These are phyloP conservation scores for Rhamnusium bicolor DNA, from an alignment of 2,888 invertebrate species.

Conservation along the genomic window DNA sequence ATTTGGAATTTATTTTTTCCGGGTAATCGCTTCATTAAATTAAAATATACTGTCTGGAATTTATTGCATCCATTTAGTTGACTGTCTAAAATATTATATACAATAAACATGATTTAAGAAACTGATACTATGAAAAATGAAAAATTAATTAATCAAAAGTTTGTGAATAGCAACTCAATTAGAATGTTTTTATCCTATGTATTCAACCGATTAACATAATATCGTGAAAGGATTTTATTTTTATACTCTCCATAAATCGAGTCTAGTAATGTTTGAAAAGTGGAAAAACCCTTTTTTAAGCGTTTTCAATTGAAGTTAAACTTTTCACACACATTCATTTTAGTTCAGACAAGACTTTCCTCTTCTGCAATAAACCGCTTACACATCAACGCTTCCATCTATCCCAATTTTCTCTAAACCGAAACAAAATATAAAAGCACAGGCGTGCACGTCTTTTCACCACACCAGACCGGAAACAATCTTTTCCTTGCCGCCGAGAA, in stretches of 20 bases:
- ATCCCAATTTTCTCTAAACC: slow-evolving; percentile 36
- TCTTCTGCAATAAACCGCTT: slow-evolving; percentile 33
- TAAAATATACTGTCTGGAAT: no score
- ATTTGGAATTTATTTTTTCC: no score
- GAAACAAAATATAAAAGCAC: slow-evolving; percentile 40
- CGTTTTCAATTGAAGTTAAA: slow-evolving; percentile 10
- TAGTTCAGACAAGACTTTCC: slow-evolving; percentile 5
- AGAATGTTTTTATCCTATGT: not conserved
- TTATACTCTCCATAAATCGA: not conserved
- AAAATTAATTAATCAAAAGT: not conserved
- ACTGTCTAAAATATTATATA: no score
- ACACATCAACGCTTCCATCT: slow-evolving; percentile 27
- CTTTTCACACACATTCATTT: slow-evolving; percentile 26
- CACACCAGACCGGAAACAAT: slow-evolving; percentile 44
- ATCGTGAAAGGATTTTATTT: not conserved
- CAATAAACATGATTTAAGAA: no score
- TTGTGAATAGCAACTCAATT: not conserved
- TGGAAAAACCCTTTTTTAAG: slow-evolving; percentile 4
- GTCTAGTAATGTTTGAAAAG: not conserved
- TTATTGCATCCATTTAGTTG: no score
- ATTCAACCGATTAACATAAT: not conserved
- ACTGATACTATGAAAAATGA: no score
- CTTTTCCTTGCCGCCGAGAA: slow-evolving; percentile 40
- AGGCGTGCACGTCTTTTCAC: slow-evolving; percentile 41
- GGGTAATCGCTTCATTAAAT: no score